Percentiles rank a stretch among this genome's conserved stretches.
These are phyloP conservation scores for Diabrotica balteata DNA, from an alignment of 2,888 invertebrate species.

Conservation along the genomic window DNA sequence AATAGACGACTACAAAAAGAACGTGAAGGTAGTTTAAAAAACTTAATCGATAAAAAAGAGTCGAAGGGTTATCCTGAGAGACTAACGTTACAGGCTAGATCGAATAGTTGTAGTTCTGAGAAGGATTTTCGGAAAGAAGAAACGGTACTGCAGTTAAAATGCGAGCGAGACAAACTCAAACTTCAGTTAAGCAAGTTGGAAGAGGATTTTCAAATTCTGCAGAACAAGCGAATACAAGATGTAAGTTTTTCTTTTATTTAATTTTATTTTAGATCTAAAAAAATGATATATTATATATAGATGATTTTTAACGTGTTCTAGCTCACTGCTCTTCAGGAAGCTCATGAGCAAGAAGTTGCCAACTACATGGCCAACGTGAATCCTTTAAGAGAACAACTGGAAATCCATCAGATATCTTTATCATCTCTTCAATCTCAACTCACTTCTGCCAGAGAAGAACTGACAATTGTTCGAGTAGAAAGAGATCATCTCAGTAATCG, in stretches of 20 bases:
- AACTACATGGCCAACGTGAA: constrained; percentile 69
- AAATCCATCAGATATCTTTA: constrained; percentile 67
- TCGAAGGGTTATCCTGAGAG: constrained; percentile 55
- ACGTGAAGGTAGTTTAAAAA: constrained; percentile 67
- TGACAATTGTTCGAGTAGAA: constrained; percentile 63
- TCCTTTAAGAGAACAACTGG: constrained; percentile 68
- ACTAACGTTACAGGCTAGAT: constrained; percentile 53
- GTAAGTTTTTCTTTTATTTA: constrained; percentile 62
- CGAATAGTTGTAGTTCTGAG: constrained; percentile 51
- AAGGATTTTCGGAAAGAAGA: constrained; percentile 62
- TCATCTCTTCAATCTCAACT: constrained; percentile 59
- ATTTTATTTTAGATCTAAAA: background rate
- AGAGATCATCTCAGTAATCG: constrained; percentile 64
- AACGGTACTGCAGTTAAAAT: constrained; percentile 62
- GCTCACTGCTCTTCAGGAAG: constrained; percentile 77
- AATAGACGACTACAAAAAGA: constrained; percentile 79
- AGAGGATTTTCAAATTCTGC: constrained; percentile 76
- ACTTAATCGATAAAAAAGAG: constrained; percentile 56
- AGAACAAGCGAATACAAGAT: constrained; percentile 81
- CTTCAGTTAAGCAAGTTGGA: constrained; percentile 66
- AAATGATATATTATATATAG: background rate
- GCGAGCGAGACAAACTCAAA: constrained; percentile 71
- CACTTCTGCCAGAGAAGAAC: constrained; percentile 60
- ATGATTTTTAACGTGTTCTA: constrained; percentile 56
- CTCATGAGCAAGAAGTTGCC: constrained; percentile 75